Base-by-base conservation (phyloP, 2,113 vertebrate species). In the Acanthochromis polyacanthus region DNA sequence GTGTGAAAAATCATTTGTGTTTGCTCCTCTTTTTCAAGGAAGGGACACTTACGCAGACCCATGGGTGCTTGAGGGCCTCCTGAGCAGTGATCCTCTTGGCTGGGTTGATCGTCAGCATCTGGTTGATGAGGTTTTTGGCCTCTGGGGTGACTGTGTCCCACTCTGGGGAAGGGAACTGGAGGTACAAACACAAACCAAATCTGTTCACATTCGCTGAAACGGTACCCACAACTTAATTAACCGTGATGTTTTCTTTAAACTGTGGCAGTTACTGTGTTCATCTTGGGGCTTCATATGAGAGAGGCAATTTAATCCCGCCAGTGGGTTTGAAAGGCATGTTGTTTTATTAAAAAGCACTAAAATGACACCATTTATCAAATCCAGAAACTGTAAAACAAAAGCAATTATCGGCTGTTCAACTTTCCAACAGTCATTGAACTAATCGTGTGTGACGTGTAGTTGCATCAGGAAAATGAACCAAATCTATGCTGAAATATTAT, bases 41-140 rank as follows among this genome's bases (percentile, higher is more conserved):
- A 23, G 62, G n/a, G 86, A 81, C 76, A 97, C 98, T 96, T 95
- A 99, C 98, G 92, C 97, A 99, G 96, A 99, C 97, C 98, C 98
- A 99, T 4, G 97, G 97, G 91, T 99, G 97, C 91, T 98, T 99
- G 69, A 99, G 97, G 53, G 98, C 97, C 92, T 99, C 97, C 1
- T 98, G 97, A 62, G 98, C 97, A 0, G 97, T 98, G 94, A 99
- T 99, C 92, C 98, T 96, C 90, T 99, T 99, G 91, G 97, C 96
- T 0, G 98, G 98, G 90, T 99, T 99, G 90, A 99, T 99, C 84
- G 97, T 99, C 88, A 99, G 76, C 98, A 99, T 99, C 95, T 99
- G 97, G 89, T 99, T 99, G 95, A 98, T 99, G 89, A 99, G 97
- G 94, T 99, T 99, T 93, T 98, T 99, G 59, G 97, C 98, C 93